phyloP scores from a whole-genome alignment of 2,797 vertebrate genomes.

The Pseudochirops cupreus region DNA sequence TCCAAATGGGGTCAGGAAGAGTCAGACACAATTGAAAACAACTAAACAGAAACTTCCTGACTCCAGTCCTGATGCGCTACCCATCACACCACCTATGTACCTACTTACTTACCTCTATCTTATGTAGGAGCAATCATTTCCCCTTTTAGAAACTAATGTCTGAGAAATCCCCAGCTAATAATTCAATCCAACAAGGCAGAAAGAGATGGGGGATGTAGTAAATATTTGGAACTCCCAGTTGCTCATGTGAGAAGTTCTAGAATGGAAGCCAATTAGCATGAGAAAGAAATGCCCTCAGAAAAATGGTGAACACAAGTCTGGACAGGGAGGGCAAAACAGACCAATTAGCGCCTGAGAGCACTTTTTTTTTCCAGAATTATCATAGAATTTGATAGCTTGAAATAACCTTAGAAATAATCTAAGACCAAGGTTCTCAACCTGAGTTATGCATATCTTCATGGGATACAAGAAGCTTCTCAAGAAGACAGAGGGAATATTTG shows the following conservation, averaged over 20 bases:
- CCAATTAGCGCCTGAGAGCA: no score
- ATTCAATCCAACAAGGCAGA: neutral
- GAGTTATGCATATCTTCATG: neutral
- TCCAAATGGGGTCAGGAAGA: neutral
- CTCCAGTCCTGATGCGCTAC: neutral
- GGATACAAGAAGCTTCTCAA: neutral
- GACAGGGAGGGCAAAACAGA: no score
- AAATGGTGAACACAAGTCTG: neutral
- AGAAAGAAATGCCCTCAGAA: neutral
- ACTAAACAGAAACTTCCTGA: neutral
- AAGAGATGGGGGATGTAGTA: neutral
- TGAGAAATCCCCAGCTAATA: neutral
- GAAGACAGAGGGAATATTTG: neutral
- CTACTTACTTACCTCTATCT: neutral
- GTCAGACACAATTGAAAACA: neutral
- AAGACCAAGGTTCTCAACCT: neutral
- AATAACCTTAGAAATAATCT: neutral
- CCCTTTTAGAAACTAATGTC: neutral
- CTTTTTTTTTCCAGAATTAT: neutral
- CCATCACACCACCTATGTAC: neutral
- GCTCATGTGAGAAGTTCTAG: neutral
- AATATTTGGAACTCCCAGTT: neutral
- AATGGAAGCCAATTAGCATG: neutral
- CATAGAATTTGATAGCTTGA: neutral
- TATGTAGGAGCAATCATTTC: neutral